These are phyloP conservation scores for Leptatherina wallacei DNA, from an alignment of 2,797 vertebrate species.

Conservation along the genomic window DNA sequence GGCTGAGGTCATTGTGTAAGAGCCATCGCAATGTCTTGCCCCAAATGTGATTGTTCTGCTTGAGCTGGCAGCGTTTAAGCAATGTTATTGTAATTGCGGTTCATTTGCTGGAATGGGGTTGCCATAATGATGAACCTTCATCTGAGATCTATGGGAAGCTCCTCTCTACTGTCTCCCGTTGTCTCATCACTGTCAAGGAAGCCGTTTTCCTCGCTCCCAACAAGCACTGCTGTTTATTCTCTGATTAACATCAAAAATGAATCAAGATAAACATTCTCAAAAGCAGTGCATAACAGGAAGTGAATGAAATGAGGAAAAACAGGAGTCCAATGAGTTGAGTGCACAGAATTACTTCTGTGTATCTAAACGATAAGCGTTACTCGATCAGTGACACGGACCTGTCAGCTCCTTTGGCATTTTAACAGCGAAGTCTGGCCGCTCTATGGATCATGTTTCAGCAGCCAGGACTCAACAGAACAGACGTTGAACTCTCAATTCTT, in stretches of 20 bases:
- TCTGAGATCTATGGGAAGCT: conserved; percentile 65
- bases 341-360: conserved; percentile 6
- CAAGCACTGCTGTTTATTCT: conserved; percentile 56
- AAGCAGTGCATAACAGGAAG: conserved; percentile 40
- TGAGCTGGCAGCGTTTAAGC: conserved; percentile 76
- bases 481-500: conserved; percentile 19
- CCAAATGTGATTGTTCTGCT: conserved; percentile 84
- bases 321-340: conserved; percentile 34
- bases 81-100: conserved; percentile 74
- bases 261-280: conserved; percentile 25
- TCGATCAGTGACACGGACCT: conserved; percentile 42
- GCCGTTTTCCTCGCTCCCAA: conserved; percentile 27
- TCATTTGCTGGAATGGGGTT: conserved; percentile 78
- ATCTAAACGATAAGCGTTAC: conserved; percentile 33
- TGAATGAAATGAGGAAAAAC: conserved; percentile 29
- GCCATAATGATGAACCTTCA: conserved; percentile 74
- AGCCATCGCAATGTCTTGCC: conserved; percentile 62
- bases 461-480: conserved; percentile 15
- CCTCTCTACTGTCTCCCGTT: conserved; percentile 58
- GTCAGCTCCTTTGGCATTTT: conserved; percentile 53
- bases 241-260: conserved; percentile 74
- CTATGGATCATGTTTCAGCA: conserved; percentile 54
- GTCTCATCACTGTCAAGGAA: conserved; percentile 63
- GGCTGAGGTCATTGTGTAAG: conserved; percentile 69
- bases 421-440: conserved; percentile 34